Evolutionary conservation across 1,140 invertebrate species (phyloP).

Genomic region (Drosophila guanche): DNA sequence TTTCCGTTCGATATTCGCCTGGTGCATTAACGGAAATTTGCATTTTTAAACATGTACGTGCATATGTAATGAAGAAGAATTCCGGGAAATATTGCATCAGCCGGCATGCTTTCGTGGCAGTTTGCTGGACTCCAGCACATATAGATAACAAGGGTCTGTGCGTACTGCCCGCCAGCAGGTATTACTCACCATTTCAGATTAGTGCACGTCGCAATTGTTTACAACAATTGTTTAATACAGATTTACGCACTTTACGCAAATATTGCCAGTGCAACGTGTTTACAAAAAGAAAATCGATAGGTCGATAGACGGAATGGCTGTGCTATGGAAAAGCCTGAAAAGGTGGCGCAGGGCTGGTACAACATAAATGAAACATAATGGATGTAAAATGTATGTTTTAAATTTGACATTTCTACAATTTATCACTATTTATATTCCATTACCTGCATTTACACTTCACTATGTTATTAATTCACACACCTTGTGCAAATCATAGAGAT

Average conservation of each 20-base stretch:
- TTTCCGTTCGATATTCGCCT: conserved; percentile 88
- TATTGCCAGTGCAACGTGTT: conserved; percentile 70
- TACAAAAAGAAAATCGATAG: conserved; percentile 32
- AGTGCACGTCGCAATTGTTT: conserved; percentile 33
- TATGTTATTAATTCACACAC: too few relatives aligned
- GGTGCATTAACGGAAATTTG: not conserved
- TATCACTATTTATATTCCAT: too few relatives aligned
- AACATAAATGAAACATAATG: too few relatives aligned
- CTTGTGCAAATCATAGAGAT: too few relatives aligned
- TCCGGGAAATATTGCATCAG: conserved; percentile 30
- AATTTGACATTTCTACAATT: too few relatives aligned
- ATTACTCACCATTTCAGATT: conserved; percentile 51
- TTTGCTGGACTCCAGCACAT: not conserved
- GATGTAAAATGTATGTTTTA: too few relatives aligned
- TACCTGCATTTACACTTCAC: too few relatives aligned
- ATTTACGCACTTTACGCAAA: conserved; percentile 12
- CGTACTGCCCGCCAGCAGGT: too few relatives aligned
- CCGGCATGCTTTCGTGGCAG: conserved; percentile 32
- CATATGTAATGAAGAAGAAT: not conserved
- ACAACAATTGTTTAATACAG: conserved; percentile 46
- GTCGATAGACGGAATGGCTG: too few relatives aligned
- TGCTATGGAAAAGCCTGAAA: too few relatives aligned
- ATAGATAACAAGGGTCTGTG: too few relatives aligned
- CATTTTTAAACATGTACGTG: conserved; percentile 1
- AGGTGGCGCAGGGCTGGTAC: too few relatives aligned